Evolutionary conservation across 2,113 vertebrate genomes (phyloP).

Genomic region (Brachyistius frenatus): DNA sequence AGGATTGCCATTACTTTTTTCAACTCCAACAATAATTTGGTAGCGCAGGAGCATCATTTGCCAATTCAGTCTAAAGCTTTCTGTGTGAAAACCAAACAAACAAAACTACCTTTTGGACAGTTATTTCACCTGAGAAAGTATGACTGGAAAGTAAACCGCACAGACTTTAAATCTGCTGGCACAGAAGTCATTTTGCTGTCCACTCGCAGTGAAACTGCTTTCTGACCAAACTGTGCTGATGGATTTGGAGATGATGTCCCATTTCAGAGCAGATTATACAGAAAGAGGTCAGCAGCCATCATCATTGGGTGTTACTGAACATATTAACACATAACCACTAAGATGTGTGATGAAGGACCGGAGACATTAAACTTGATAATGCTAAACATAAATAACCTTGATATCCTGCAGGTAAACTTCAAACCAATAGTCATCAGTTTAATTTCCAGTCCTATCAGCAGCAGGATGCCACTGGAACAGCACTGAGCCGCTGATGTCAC

Average conservation of each 20-base stretch:
- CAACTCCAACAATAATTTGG: slow-evolving; percentile 5
- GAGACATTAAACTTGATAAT: neutral
- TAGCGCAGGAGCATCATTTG: neutral
- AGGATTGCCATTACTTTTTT: slow-evolving; percentile 1
- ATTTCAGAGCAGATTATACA: slow-evolving; percentile 33
- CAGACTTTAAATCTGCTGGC: slow-evolving; percentile 32
- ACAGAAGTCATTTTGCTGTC: slow-evolving; percentile 37
- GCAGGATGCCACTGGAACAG: slow-evolving; percentile 38
- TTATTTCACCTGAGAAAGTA: slow-evolving; percentile 31
- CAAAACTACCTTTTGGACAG: slow-evolving; percentile 12
- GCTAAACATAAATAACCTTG: neutral
- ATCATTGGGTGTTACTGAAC: slow-evolving; percentile 15
- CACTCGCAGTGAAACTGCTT: slow-evolving; percentile 40
- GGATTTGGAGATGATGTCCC: slow-evolving; percentile 24
- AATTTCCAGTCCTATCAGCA: slow-evolving; percentile 28
- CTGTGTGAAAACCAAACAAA: slow-evolving; percentile 14
- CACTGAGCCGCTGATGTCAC: slow-evolving; percentile 48
- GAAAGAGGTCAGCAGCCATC: slow-evolving; percentile 39
- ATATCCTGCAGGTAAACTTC: slow-evolving; percentile 30
- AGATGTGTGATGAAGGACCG: neutral
- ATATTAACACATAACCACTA: slow-evolving; percentile 4
- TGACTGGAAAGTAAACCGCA: slow-evolving; percentile 15
- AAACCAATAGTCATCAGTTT: slow-evolving; percentile 40
- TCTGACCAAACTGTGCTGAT: slow-evolving; percentile 25
- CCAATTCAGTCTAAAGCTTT: slow-evolving; percentile 23